A percentile compares a stretch with the other conserved stretches of the same genome.
phyloP scores from a whole-genome alignment of 2,113 vertebrate genomes.

The Nothoprocta perdicaria region DNA sequence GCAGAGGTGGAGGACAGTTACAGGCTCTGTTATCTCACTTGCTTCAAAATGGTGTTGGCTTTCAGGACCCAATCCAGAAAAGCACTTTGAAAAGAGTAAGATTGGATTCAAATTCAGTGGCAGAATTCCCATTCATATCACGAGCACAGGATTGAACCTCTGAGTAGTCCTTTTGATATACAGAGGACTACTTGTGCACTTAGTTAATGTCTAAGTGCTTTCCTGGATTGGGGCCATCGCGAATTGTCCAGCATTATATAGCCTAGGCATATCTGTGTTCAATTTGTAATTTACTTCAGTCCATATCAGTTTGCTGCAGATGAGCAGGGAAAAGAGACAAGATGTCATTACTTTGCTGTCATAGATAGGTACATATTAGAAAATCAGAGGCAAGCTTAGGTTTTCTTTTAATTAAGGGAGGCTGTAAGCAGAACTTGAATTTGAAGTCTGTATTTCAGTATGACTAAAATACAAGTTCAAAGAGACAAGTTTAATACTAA shows the following conservation, averaged over 20 bases:
- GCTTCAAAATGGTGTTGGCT: not conserved
- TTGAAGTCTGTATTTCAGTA: not conserved
- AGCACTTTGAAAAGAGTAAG: not conserved
- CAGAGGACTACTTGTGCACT: conserved; percentile 9
- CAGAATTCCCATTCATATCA: conserved; percentile 14
- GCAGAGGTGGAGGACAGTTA: not conserved
- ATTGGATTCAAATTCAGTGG: not conserved
- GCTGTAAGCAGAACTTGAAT: not conserved
- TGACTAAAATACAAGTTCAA: not conserved
- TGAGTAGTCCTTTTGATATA: conserved; percentile 30
- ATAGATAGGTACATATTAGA: not conserved
- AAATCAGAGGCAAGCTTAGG: not conserved
- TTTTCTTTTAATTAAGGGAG: not conserved
- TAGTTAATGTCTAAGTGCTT: conserved; percentile 31
- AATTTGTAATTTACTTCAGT: not conserved
- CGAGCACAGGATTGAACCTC: not conserved
- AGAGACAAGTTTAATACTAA: not conserved
- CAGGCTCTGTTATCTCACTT: not conserved
- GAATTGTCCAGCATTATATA: not conserved
- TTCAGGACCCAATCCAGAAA: conserved; percentile 14
- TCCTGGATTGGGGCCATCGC: conserved; percentile 1
- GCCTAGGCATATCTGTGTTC: conserved; percentile 6
- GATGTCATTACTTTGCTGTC: not conserved
- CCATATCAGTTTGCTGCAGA: not conserved
- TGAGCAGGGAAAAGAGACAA: not conserved